Percentiles rank a stretch among this genome's conserved stretches.
These are phyloP conservation scores for Tursiops truncatus DNA, from an alignment of 2,113 vertebrate genomes.

Conservation along the genomic window DNA sequence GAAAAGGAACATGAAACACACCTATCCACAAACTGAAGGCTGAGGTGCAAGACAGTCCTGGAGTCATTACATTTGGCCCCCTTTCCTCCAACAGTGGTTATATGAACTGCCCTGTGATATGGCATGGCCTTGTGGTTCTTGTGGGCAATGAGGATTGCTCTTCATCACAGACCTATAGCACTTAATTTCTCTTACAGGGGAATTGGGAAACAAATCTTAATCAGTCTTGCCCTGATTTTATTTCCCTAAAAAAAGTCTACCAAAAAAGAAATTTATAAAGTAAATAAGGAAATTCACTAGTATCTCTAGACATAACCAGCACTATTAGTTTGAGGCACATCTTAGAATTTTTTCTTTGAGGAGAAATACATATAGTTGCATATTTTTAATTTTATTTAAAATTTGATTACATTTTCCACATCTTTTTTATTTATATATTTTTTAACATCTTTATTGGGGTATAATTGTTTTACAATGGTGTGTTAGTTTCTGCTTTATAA, in stretches of 20 bases:
- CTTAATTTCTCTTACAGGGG: not conserved
- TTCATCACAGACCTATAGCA: not conserved
- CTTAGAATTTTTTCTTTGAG: not conserved
- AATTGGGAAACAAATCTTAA: not conserved
- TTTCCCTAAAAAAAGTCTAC: not conserved
- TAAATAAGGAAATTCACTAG: not conserved
- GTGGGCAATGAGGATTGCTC: not conserved
- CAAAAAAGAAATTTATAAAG: not conserved
- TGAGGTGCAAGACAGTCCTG: not conserved
- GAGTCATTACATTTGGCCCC: not conserved
- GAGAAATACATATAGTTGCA: constrained; percentile 29
- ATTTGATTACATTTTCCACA: constrained; percentile 31
- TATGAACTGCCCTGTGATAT: not conserved
- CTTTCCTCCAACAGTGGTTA: not conserved
- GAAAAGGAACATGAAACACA: not conserved
- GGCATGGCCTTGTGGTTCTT: not conserved
- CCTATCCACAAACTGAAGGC: not conserved
- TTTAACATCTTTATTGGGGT: no score
- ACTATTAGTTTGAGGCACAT: not conserved
- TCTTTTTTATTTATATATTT: not conserved
- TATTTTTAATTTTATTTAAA: constrained; percentile 57
- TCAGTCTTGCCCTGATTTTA: not conserved
- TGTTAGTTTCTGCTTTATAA: no score
- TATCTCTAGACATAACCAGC: not conserved
- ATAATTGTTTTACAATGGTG: no score